Percentiles rank a stretch among this genome's conserved stretches.
phyloP scores from a whole-genome alignment of 2,113 vertebrate species.

The Xyrauchen texanus region DNA sequence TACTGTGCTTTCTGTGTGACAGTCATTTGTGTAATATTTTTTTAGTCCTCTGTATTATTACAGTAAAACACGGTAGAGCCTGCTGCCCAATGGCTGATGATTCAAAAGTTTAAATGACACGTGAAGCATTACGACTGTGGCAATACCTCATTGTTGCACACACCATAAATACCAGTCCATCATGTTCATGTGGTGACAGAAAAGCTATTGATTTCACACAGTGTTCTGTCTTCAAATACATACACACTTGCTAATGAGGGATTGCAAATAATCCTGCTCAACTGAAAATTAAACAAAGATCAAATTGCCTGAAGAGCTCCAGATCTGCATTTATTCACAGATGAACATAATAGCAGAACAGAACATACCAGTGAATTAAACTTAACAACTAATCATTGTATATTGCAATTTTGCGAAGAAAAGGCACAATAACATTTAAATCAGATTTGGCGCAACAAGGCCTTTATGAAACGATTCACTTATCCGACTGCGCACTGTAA shows the following conservation, averaged over 20 bases:
- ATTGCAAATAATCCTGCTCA: no score
- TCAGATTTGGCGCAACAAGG: neutral
- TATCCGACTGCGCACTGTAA: neutral
- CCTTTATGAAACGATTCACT: neutral
- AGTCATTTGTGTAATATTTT: neutral
- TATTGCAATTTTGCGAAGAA: neutral
- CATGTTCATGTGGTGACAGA: neutral
- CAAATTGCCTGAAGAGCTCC: neutral
- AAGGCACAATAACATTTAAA: neutral
- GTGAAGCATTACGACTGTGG: no score
- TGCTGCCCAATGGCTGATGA: conserved; percentile 6
- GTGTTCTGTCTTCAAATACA: neutral
- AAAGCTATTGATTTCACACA: conserved; percentile 1
- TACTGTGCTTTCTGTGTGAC: no score
- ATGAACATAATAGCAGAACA: neutral
- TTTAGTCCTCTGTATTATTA: conserved; percentile 41
- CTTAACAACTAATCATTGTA: neutral
- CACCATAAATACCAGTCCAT: neutral
- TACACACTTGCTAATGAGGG: neutral
- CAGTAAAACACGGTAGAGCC: neutral
- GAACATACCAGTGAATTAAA: neutral
- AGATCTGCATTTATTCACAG: neutral
- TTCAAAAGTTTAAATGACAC: conserved; percentile 22
- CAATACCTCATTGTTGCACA: conserved; percentile 4
- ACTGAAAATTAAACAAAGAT: neutral